phyloP scores from a whole-genome alignment of 2,888 invertebrate genomes.

The Gibbula magus region DNA sequence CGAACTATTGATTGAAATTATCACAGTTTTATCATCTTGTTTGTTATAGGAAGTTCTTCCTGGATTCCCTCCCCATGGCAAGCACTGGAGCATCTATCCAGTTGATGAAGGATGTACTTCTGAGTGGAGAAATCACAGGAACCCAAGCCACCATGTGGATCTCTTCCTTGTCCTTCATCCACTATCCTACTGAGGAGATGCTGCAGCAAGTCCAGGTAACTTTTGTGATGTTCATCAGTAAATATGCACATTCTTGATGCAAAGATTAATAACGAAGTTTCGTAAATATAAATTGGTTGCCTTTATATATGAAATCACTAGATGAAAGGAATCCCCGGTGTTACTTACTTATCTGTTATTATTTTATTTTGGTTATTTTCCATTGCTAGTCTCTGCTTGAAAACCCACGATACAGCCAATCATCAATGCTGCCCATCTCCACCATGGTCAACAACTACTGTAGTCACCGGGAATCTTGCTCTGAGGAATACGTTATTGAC shows the following conservation, averaged over 20 bases:
- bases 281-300: no score
- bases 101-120: slow-evolving; percentile 88
- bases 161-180: slow-evolving; percentile 87
- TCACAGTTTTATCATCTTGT: neutral
- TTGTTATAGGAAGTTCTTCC: slow-evolving; percentile 81
- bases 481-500: slow-evolving; percentile 66
- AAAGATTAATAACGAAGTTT: no score
- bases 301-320: no score
- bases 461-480: slow-evolving; percentile 75
- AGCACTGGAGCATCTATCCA: slow-evolving; percentile 88
- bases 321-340: no score
- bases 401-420: slow-evolving; percentile 74
- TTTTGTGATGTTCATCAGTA: no score
- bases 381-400: slow-evolving; percentile 72
- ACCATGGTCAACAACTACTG: slow-evolving; percentile 85
- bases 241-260: no score
- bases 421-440: slow-evolving; percentile 82
- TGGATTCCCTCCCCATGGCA: slow-evolving; percentile 90
- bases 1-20: neutral
- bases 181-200: slow-evolving; percentile 75
- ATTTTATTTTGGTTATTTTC: neutral
- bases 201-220: slow-evolving; percentile 74
- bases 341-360: neutral
- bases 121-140: slow-evolving; percentile 80
- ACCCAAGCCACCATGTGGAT: slow-evolving; percentile 87